These are phyloP conservation scores for Alectoris magna DNA, from an alignment of 2,797 vertebrate genomes.

Conservation along the genomic window DNA sequence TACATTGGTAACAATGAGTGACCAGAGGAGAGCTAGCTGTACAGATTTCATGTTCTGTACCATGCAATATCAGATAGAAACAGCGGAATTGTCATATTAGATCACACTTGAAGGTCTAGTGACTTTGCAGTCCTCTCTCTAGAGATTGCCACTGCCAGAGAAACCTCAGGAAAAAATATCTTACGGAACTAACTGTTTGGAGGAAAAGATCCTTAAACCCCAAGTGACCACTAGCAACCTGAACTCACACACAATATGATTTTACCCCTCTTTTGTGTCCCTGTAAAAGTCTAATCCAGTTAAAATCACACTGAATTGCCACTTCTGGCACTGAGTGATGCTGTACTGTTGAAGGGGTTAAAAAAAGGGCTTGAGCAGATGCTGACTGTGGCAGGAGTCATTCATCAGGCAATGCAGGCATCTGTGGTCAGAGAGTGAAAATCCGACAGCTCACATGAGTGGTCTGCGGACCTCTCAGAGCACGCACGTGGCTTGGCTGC, in stretches of 20 bases:
- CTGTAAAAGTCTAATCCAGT: not conserved
- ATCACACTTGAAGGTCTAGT: not conserved
- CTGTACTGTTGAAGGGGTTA: accelerated
- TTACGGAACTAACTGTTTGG: not conserved
- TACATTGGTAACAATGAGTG: slow-evolving; percentile 6
- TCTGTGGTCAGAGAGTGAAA: not conserved
- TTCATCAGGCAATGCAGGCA: not conserved
- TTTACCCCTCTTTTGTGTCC: not conserved
- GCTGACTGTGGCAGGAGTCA: not conserved
- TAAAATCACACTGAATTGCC: not conserved
- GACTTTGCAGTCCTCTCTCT: not conserved
- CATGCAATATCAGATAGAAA: not conserved
- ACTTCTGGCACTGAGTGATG: accelerated
- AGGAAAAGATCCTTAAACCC: not conserved
- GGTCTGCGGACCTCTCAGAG: not conserved
- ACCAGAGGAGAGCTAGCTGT: not conserved
- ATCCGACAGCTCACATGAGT: not conserved
- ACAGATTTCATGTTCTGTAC: not conserved
- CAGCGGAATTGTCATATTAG: not conserved
- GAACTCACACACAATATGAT: not conserved
- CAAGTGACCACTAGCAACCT: not conserved
- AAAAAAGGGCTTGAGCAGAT: not conserved
- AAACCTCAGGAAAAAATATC: not conserved
- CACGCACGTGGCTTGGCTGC: not conserved
- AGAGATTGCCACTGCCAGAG: not conserved